Base-by-base conservation (phyloP, 1,140 invertebrate species). In the Zelostemma sp. region DNA sequence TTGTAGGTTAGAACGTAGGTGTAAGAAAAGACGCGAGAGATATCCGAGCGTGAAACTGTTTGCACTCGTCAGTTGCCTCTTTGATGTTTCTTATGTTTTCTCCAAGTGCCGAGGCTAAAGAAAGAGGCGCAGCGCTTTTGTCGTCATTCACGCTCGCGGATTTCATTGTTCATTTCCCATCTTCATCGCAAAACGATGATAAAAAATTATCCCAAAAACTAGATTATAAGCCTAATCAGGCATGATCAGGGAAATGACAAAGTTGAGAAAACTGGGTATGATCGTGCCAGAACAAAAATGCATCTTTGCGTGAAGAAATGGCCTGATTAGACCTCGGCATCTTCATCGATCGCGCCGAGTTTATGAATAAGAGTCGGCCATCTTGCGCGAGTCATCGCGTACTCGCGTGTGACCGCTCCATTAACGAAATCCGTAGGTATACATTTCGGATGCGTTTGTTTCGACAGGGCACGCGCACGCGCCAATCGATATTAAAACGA, bases 361-460 rank as follows among this genome's bases (percentile, higher is more conserved):
- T 84, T 82, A 82, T 81, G 80, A 83, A 76, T 82, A 80, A 79
- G 81, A 83, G 80, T 79, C 80, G 77, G 82, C 80, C 82, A 84
- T 84, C 79, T 84, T 83, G 74, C 73, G 64, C 73, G 64, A 78
- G 73, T 71, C 76, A 81, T 81, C 77, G 68, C 73, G 78, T 79
- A 82, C 81, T 80, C 80, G 80, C 78, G 72, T 77, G 76, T 77
- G 79, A 79, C 74, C 78, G 74, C 75, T 80, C 77, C 73, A n/a
- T n/a, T n/a, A n/a, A n/a, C n/a, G n/a, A n/a, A n/a, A n/a, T n/a
- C n/a, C n/a, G n/a, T n/a, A n/a, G n/a, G n/a, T n/a, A n/a, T n/a
- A n/a, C n/a, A n/a, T n/a, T n/a, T n/a, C n/a, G n/a, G n/a, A n/a
- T n/a, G n/a, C n/a, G n/a, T n/a, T n/a, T n/a, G n/a, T n/a, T n/a